A percentile compares a stretch with the other conserved stretches of the same genome.
Evolutionary conservation across 2,113 vertebrate genomes (phyloP).

Genomic region (Lophius piscatorius): DNA sequence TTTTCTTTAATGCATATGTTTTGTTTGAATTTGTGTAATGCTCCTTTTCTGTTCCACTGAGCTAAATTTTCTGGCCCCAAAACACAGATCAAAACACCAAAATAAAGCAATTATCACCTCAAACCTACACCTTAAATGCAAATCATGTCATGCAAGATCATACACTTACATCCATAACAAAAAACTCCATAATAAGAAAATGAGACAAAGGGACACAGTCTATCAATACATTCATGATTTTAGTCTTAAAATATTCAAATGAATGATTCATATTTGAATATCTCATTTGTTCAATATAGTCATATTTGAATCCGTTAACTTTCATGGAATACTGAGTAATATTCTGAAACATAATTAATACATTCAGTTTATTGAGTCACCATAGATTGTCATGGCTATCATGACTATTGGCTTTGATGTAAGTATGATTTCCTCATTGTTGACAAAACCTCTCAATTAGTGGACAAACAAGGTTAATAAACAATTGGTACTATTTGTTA

Average conservation of each 20-base stretch:
- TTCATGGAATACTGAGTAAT: background rate
- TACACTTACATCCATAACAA: background rate
- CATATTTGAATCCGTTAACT: background rate
- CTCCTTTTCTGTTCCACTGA: background rate
- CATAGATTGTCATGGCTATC: too few species aligned
- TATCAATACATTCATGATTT: background rate
- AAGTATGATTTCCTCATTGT: background rate
- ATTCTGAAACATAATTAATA: background rate
- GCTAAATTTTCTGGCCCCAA: background rate
- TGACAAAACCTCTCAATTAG: background rate
- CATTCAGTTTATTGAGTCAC: slow-evolving; percentile 1
- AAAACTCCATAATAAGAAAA: too few species aligned
- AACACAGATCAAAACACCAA: background rate
- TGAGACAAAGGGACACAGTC: background rate
- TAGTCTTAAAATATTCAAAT: slow-evolving; percentile 20
- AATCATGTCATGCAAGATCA: background rate
- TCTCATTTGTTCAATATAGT: too few species aligned
- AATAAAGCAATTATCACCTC: background rate
- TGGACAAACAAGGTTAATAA: background rate
- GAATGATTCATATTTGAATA: slow-evolving; percentile 21
- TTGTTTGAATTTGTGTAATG: too few species aligned
- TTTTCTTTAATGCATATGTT: too few species aligned
- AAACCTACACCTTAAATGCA: background rate
- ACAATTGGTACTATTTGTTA: background rate
- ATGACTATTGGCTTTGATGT: too few species aligned